Evolutionary conservation across 2,888 invertebrate species (phyloP), one percentile per base, ranked within the genome.

Genomic region (Stenurella melanura): DNA sequence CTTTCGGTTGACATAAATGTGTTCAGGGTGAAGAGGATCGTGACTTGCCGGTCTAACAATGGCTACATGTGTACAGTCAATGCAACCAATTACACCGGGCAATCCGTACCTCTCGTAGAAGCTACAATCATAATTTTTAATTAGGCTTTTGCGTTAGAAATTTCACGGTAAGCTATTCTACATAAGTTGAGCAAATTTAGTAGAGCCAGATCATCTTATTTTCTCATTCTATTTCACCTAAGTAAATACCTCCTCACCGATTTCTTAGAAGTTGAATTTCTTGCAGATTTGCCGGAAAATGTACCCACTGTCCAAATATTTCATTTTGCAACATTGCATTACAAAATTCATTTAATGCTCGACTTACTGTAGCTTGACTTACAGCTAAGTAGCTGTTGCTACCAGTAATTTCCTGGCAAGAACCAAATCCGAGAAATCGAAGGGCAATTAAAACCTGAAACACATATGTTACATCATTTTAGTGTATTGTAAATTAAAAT

Each of bases 391-490:
- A 58, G 5, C 3, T 5, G 18, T 58, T 58, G 1, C 58, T 5
- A 58, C 58, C 58, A 2, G 58, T 58, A 58, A 58, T 58, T 58
- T 58, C 21, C 58, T 58, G 19, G 19, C 21, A 58, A 1, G 58
- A 58, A 3, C 10, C 19, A 5, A 0, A 58, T 1, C 58, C 58
- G 4, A 58, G 15, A 58, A 58, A 58, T 11, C 11, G 1, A 58
- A 26, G 21, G 58, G 34, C 61, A 61, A 61, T 61, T 30, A 61
- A 34, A 30, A 30, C 61, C 61, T 61, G 61, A 61, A 26, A 61
- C 21, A 19, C n/a, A n/a, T n/a, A n/a, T n/a, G n/a, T n/a, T n/a
- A n/a, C n/a, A n/a, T n/a, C n/a, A n/a, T n/a, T n/a, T n/a, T 18
- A 17, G n/a, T 21, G 26, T 60, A 19, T 60, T 61, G 34, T 30